phyloP scores from a whole-genome alignment of 2,113 vertebrate species.

The Aegithalos caudatus region DNA sequence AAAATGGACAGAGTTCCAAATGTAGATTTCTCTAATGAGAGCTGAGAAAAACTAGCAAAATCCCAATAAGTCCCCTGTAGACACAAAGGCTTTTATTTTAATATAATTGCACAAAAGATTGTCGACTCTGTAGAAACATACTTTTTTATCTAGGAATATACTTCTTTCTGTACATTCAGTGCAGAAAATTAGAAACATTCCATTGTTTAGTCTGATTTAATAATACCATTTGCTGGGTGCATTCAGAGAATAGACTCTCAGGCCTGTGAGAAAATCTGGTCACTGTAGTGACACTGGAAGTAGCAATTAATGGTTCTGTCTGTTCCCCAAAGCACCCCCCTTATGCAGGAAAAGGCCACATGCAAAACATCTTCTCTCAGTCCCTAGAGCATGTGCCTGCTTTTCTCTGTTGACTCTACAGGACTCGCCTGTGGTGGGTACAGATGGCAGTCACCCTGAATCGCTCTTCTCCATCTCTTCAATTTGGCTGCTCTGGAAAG shows the following conservation, averaged over 20 bases:
- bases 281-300: neutral
- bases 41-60: neutral
- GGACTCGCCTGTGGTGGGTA: accelerated
- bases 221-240: neutral
- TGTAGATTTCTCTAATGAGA: neutral
- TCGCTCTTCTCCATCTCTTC: neutral
- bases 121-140: neutral
- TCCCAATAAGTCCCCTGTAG: neutral
- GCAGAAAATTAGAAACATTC: neutral
- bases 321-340: neutral
- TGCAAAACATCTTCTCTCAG: neutral
- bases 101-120: neutral
- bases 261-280: neutral
- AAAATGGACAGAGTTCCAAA: neutral
- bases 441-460: neutral
- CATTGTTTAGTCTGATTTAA: neutral
- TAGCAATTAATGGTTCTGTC: neutral
- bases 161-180: neutral
- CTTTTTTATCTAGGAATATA: too few species aligned
- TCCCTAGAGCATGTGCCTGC: neutral
- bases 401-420: neutral
- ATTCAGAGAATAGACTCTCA: neutral
- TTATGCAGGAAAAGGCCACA: neutral
- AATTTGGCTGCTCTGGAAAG: neutral
- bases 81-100: neutral